Evolutionary conservation across 2,113 vertebrate genomes (phyloP), one percentile per base, ranked within the genome.

Genomic region (Corapipo altera): DNA sequence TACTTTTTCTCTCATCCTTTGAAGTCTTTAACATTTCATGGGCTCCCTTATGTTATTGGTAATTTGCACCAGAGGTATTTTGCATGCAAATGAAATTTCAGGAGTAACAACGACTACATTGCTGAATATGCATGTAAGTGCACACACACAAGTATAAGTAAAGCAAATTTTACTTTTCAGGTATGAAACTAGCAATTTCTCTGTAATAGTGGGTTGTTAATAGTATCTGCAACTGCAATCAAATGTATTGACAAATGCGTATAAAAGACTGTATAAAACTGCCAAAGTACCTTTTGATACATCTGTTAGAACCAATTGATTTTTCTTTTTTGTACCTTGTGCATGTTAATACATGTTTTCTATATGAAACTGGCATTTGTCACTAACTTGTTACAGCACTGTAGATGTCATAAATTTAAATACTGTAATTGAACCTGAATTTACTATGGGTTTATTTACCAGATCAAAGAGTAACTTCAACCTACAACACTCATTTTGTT

Each of bases 391-490:
- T 88, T 97, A 75, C 26, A 92, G 72, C 85, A 55, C 66, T 88
- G 78, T 70, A 55, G 92, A 88, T 94, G 96, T 94, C 91, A 94
- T 97, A 96, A 93, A 96, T 97, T 96, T 95, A 93, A 97, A 95
- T 82, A 91, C 66, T 93, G 70, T 96, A 97, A 96, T 90, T 96
- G 94, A 98, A 96, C 81, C 73, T 95, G 95, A 96, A 95, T 97
- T 96, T 82, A 77, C 81, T 94, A n/a, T 76, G 88, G 95, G 76
- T 97, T 97, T 97, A 93, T 97, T 98, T 97, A 97, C 89, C 86
- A 92, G 95, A 98, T 98, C 97, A 97, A 98, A 98, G 94, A 96
- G 58, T 92, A 82, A 64, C 73, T 97, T 97, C 93, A 96, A 58
- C 79, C 93, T 97, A 55, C 91, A 95, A 21, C 77, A 71, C 52